Base-by-base conservation (phyloP, 2,888 invertebrate genomes). In the Philereme transversata region DNA sequence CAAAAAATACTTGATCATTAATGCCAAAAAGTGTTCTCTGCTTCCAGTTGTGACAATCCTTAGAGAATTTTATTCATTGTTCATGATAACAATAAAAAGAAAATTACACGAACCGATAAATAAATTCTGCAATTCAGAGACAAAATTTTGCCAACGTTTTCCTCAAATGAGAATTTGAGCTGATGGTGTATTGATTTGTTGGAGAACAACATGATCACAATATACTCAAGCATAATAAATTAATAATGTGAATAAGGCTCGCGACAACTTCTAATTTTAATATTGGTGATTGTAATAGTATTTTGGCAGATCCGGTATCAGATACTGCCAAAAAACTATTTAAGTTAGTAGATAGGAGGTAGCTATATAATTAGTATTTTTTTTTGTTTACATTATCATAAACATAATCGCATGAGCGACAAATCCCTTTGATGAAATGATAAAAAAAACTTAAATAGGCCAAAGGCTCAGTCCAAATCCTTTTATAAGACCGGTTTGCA, bases 41-140 rank as follows among this genome's bases (percentile, higher is more conserved):
- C 41, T 51, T 59, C 55, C 61, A 64, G 64, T 56, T 57, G 58
- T 68, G 66, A 60, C 63, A 63, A 57, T 67, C 66, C 63, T 66
- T 56, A 66, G 68, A 65, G 60, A 65, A 56, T 61, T 53, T 54
- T 50, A 56, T 66, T 66, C 68, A 63, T 70, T 66, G 64, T 70
- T 68, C 69, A 64, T 65, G 60, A 65, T 64, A 65, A 68, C 60
- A 70, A 63, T 66, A 66, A 66, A 68, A 68, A 67, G 61, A 68
- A 70, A 70, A 70, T 67, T 65, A 70, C 64, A 59, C 57, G 59
- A 60, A 57, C 55, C 62, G 67, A 65, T 64, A 70, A 67, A 68
- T 62, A 63, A 68, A 66, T 64, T 62, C 60, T 65, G 60, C 64
- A 53, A 64, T 65, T 65, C 64, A 65, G 57, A 70, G 52, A 62